Base-by-base conservation (phyloP, 35 echinoderm and acorn worm species). In the Ophioderma brevispina region DNA sequence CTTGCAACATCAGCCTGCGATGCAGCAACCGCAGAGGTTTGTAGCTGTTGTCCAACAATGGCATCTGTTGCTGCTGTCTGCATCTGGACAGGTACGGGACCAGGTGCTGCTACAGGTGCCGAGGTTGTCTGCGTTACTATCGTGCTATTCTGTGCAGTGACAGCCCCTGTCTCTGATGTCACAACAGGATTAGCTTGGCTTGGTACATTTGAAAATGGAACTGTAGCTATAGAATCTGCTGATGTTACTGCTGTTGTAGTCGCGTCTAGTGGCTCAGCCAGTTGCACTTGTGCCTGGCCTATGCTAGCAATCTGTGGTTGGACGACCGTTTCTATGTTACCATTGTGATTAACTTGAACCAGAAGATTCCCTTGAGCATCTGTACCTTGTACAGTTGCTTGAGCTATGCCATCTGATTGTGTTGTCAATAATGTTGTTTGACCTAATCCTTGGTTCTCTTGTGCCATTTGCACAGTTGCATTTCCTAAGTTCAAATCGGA, bases 281-380 rank as follows among this genome's bases (percentile, higher is more conserved):
- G n/a, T 25, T 70, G 59, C 3, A 70, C 59, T 25, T 70, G 59
- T 70, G 59, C n/a, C 59, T 70, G 59, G 36, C 80, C 49, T 31
- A 90, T 88, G 18, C 75, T 50, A 37, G 79, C 88, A 17, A 95
- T 79, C 34, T 95, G 94, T 70, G 90, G 80, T 42, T 95, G 93
- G 1, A 98, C 40, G 75, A 86, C 36, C 25, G 91, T 70, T 25
- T 70, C 59, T 25, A 25, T 25, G 15, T 6, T 3, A 13, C 59
- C 59, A 37, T 59, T 85, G 14, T 59, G 86, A 52, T 92, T 87
- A 38, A 95, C 82, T 33, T 94, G 96, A 13, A 98, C 82, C 36
- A 90, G 64, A n/a, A 94, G 87, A 76, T 88, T 88, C 10, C 85
- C 89, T 39, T 94, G 96, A 21, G 85, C 56, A 37, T 98, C 96